A percentile compares a stretch with the other conserved stretches of the same genome.
Conservation (phyloP, 2,888 invertebrate genomes). For the Chloroclysta siterata region DNA sequence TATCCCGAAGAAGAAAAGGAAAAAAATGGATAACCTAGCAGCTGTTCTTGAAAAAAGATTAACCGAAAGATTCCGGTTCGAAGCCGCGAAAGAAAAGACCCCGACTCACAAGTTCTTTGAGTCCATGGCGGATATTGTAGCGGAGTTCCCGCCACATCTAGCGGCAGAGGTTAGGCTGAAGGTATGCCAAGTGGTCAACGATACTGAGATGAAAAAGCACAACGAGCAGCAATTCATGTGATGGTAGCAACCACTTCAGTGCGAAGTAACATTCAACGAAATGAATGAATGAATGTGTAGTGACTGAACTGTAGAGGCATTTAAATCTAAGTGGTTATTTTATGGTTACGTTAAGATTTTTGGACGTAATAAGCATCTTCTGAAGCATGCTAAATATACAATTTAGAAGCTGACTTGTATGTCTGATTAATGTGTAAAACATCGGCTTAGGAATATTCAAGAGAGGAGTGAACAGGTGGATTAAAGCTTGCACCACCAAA, state of each 20-base stretch:
- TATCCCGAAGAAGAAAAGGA: slow-evolving; percentile 21
- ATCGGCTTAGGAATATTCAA: no score
- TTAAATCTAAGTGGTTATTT: no score
- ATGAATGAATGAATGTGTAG: background rate
- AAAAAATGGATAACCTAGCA: slow-evolving; percentile 21
- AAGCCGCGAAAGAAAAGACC: slow-evolving; percentile 12
- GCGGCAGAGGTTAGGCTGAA: slow-evolving; percentile 29
- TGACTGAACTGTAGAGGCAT: background rate
- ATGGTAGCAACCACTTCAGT: slow-evolving; percentile 13
- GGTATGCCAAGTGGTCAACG: slow-evolving; percentile 34
- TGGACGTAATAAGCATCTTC: no score
- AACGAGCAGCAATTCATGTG: slow-evolving; percentile 20
- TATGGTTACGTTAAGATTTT: no score
- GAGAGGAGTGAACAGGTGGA: no score
- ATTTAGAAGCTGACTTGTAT: no score
- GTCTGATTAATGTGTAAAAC: no score
- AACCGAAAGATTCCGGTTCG: slow-evolving; percentile 18
- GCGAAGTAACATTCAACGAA: background rate
- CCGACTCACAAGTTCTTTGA: slow-evolving; percentile 36
- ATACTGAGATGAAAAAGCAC: slow-evolving; percentile 27
- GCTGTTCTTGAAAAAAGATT: slow-evolving; percentile 23
- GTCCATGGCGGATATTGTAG: slow-evolving; percentile 38
- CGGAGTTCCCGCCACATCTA: slow-evolving; percentile 32
- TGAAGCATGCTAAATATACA: no score
- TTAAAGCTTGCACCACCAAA: no score